Evolutionary conservation across 2,113 vertebrate genomes (phyloP).

Genomic region (Vulpes vulpes): DNA sequence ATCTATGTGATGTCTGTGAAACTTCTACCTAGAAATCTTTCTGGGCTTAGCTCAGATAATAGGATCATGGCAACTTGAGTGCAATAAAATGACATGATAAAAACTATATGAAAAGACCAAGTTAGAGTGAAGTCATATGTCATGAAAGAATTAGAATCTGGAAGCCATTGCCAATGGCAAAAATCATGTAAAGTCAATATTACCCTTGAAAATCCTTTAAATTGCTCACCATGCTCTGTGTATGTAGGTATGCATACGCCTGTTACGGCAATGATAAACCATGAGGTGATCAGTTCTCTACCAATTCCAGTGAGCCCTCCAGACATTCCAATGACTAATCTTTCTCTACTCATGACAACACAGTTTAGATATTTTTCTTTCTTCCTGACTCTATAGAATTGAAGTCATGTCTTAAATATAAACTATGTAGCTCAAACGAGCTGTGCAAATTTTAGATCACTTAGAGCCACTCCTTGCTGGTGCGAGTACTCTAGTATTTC

Average conservation of each 20-base stretch:
- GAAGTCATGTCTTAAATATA: not conserved
- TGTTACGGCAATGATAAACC: rapidly evolving
- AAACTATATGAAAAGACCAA: not conserved
- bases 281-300: not conserved
- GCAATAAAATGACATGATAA: not conserved
- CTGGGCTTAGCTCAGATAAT: not conserved
- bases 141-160: not conserved
- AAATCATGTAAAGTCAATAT: not conserved
- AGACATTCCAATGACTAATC: not conserved
- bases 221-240: not conserved
- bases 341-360: not conserved
- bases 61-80: not conserved
- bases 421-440: not conserved
- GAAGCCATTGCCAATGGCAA: not conserved
- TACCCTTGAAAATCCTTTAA: not conserved
- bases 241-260: not conserved
- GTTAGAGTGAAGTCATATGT: not conserved
- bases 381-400: not conserved
- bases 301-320: not conserved
- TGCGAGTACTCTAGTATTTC: not conserved
- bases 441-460: not conserved
- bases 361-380: not conserved
- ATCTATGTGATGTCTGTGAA: not conserved
- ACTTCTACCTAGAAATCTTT: not conserved
- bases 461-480: not conserved